Evolutionary conservation across 2,888 invertebrate genomes (phyloP).

Genomic region (Bembecia ichneumoniformis): DNA sequence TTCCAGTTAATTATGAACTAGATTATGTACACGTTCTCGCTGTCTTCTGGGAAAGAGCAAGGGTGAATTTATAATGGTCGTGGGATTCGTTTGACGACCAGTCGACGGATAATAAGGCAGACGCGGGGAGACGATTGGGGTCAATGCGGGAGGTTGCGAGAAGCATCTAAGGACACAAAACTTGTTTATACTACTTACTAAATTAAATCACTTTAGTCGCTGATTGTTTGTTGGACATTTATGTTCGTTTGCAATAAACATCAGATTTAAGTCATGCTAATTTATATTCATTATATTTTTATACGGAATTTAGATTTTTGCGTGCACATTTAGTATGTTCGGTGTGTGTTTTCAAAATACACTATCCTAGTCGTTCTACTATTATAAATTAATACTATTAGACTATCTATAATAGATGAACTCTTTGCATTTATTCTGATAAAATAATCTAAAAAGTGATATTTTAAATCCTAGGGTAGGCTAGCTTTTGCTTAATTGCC

Average conservation of each 20-base stretch:
- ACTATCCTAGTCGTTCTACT: no score
- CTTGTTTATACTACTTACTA: conserved; percentile 65
- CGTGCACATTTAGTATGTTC: no score
- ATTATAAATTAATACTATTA: no score
- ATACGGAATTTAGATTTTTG: no score
- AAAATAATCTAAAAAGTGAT: no score
- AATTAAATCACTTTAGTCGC: conserved; percentile 54
- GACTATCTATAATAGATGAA: no score
- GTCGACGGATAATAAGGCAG: conserved; percentile 28
- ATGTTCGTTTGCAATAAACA: conserved; percentile 14
- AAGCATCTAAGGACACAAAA: conserved; percentile 44
- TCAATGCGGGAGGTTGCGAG: conserved; percentile 22
- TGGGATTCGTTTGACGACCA: conserved; percentile 33
- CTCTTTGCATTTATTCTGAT: no score
- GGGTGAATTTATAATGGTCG: conserved; percentile 24
- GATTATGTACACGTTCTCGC: neutral
- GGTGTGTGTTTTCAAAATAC: no score
- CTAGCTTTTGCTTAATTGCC: no score
- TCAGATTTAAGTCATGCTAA: no score
- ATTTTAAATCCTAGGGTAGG: no score
- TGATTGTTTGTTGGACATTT: conserved; percentile 23
- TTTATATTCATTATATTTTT: no score
- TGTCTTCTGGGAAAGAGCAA: conserved; percentile 2
- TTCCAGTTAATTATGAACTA: neutral
- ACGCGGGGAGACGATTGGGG: conserved; percentile 26